phyloP scores from a whole-genome alignment of 2,113 vertebrate species.

The Actinemys pallida region DNA sequence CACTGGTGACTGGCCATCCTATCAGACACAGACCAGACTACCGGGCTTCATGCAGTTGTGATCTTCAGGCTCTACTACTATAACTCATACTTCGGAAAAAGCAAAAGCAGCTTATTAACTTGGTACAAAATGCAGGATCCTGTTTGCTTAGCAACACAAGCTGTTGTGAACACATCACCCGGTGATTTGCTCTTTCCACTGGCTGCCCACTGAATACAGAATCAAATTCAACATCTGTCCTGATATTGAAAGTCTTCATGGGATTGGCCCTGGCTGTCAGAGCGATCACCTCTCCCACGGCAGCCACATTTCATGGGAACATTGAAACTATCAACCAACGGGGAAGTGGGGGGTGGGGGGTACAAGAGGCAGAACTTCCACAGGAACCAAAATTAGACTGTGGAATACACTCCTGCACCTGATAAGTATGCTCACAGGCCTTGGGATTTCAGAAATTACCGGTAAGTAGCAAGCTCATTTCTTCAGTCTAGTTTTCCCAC shows the following conservation, averaged over 20 bases:
- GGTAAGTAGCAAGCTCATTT: not conserved
- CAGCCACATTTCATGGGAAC: rapidly evolving
- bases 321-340: rapidly evolving
- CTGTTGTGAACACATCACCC: not conserved
- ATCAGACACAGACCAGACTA: not conserved
- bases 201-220: not conserved
- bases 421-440: not conserved
- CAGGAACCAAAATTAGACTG: not conserved
- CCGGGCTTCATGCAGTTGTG: not conserved
- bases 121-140: not conserved
- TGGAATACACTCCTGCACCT: not conserved
- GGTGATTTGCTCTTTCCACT: not conserved
- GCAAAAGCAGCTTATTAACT: not conserved
- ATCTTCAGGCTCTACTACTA: not conserved
- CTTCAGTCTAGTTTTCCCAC: not conserved
- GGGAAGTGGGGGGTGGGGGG: too few species aligned
- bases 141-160: not conserved
- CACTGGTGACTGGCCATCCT: not conserved
- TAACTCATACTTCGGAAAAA: not conserved
- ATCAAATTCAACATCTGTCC: not conserved
- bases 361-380: not conserved
- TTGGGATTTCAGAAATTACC: not conserved
- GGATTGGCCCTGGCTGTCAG: not conserved
- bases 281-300: not conserved
- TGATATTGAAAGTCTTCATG: not conserved